Base-by-base conservation (phyloP, 2,888 invertebrate species). In the Adela reaumurella region DNA sequence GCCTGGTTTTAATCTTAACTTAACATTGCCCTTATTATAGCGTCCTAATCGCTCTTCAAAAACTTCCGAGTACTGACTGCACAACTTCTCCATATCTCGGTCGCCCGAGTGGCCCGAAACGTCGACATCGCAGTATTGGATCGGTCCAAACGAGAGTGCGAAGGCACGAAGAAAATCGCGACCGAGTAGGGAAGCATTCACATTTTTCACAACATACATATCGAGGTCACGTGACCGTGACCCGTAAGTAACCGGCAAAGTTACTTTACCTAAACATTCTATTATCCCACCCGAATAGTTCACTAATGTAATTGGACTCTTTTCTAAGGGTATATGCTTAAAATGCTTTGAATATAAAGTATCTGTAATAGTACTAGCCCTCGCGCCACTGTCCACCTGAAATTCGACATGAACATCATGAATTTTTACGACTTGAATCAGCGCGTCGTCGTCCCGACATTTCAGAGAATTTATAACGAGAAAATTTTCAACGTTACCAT, bases 101-200 rank as follows among this genome's bases (percentile, higher is more conserved):
- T 20, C 14, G 16, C 42, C 42, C 11, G 5, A 19, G 10, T 11
- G n/a, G n/a, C n/a, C n/a, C n/a, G n/a, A n/a, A n/a, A n/a, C 16
- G 6, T 47, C n/a, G 3, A 6, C 8, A 10, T 41, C 18, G 14
- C 43, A 47, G 17, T 19, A 43, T 4, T 20, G 19, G 6, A 47
- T 19, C 10, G 35, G 11, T 4, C 16, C 16, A 2, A 49, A 46
- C 19, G 47, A 35, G n/a, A 48, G 28, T 19, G 46, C 18, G 42
- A 50, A 50, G n/a, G 41, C 14, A 2, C 29, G 29, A 43, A 49
- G 49, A 35, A 51, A 51, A 42, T 49, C 49, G 14, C 49, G 45
- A n/a, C 44, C 48, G 11, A 51, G 16, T 19, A 51, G 29, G 1
- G 43, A 43, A 2, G 49, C 47, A 2, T 46, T 47, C 4, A 20